Conservation (phyloP, 2,797 vertebrate genomes). For the Schizothorax lantsangensis region DNA sequence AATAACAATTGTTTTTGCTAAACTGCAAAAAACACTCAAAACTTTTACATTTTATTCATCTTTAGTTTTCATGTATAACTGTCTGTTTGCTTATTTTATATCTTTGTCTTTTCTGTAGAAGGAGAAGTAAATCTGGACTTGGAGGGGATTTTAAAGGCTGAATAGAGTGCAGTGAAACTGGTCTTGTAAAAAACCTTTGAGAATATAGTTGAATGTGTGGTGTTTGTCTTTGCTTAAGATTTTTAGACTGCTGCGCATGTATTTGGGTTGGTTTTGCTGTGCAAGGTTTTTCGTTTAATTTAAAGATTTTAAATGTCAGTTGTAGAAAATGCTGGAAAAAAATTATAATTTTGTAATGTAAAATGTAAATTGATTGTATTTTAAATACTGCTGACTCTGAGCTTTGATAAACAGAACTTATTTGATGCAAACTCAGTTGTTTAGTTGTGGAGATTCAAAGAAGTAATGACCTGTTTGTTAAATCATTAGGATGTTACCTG, state of each 20-base stretch:
- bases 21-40: no score
- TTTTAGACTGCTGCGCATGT: not conserved
- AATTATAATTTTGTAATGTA: not conserved
- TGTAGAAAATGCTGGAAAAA: not conserved
- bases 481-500: no score
- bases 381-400: not conserved
- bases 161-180: no score
- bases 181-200: no score
- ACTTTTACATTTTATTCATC: not conserved
- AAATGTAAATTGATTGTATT: not conserved
- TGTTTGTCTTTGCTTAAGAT: not conserved
- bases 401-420: not conserved
- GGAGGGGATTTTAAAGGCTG: no score
- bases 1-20: not conserved
- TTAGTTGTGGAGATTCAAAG: not conserved
- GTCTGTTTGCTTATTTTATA: not conserved
- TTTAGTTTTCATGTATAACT: not conserved
- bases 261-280: not conserved
- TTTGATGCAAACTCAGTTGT: not conserved
- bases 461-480: not conserved
- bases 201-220: no score
- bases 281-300: not conserved
- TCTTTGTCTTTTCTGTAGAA: constrained; percentile 62
- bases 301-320: not conserved
- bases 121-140: constrained; percentile 63